phyloP scores from a whole-genome alignment of 2,888 invertebrate genomes.

The Polia nebulosa region DNA sequence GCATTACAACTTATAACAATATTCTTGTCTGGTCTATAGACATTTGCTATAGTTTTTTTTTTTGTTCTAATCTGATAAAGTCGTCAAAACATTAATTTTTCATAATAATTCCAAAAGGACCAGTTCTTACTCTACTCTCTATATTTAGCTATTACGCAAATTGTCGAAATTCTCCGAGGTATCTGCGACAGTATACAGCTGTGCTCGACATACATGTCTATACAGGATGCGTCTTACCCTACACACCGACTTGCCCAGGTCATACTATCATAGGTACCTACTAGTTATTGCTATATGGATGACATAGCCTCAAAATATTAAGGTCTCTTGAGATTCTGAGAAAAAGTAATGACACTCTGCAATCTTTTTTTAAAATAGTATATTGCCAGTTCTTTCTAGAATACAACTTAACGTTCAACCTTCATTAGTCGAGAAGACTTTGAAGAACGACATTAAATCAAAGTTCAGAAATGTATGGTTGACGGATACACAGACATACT shows the following conservation, averaged over 20 bases:
- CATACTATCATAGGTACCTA: constrained; percentile 42
- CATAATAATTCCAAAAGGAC: constrained; percentile 17
- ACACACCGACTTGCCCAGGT: constrained; percentile 61
- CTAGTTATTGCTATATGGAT: constrained; percentile 28
- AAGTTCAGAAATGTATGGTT: constrained; percentile 13
- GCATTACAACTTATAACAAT: too few relatives aligned
- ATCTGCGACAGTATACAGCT: constrained; percentile 64
- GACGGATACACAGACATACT: not conserved
- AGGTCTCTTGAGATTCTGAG: not conserved
- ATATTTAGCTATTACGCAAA: constrained; percentile 51
- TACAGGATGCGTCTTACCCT: constrained; percentile 67
- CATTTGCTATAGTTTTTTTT: not conserved
- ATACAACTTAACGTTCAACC: not conserved
- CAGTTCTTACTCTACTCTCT: constrained; percentile 14
- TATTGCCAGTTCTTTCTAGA: not conserved
- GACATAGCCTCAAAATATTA: not conserved
- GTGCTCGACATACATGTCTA: constrained; percentile 53
- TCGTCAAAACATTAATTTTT: not conserved
- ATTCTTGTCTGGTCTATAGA: too few relatives aligned
- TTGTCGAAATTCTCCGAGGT: constrained; percentile 47
- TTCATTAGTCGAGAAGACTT: constrained; percentile 12
- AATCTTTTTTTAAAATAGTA: constrained; percentile 15
- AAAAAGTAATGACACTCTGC: constrained; percentile 11
- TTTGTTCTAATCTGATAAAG: not conserved
- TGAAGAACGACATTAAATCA: constrained; percentile 8